Conservation (phyloP, 2,888 invertebrate genomes). For the Ochlodes sylvanus region DNA sequence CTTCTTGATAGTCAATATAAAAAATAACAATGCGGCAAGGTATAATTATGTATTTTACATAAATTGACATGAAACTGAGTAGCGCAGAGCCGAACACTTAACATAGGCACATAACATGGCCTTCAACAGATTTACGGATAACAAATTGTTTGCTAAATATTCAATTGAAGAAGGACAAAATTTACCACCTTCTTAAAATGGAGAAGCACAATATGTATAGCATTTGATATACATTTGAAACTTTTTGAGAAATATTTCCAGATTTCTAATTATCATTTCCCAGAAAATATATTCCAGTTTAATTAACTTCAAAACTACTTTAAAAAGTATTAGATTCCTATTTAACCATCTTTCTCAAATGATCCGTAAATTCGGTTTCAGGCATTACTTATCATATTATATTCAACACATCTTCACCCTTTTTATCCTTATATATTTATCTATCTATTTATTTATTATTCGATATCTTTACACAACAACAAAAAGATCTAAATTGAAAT, state of each 20-base stretch:
- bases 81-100: not conserved
- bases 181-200: too few species aligned
- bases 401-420: not conserved
- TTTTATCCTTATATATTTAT: conserved; percentile 2
- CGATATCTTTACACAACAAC: conserved; percentile 11
- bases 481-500: conserved; percentile 5
- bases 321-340: too few species aligned
- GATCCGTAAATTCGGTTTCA: not conserved
- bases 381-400: not conserved
- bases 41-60: conserved; percentile 5
- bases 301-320: too few species aligned
- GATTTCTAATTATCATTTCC: too few species aligned
- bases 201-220: too few species aligned
- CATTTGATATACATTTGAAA: too few species aligned
- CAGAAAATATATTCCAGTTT: too few species aligned
- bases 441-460: conserved; percentile 11
- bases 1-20: conserved; percentile 33
- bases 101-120: not conserved
- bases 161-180: too few species aligned
- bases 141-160: not conserved
- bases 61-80: not conserved
- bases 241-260: too few species aligned
- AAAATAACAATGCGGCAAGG: conserved; percentile 39
- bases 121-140: not conserved
- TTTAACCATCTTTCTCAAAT: too few species aligned